phyloP scores from a whole-genome alignment of 2,113 vertebrate species.

The Paramormyrops kingsleyae region DNA sequence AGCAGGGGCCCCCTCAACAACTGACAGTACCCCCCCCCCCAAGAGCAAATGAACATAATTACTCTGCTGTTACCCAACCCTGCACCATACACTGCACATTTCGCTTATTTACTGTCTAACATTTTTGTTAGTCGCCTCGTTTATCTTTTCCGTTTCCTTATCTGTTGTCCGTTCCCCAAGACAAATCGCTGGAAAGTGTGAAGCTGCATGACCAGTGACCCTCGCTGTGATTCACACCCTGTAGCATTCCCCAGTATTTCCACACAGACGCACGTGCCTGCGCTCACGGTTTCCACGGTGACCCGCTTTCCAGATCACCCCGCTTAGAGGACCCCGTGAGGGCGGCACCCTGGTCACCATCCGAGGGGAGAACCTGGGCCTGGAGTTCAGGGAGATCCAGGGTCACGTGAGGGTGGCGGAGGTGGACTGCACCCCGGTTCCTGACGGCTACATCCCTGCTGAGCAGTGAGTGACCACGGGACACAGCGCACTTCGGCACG shows the following conservation, averaged over 20 bases:
- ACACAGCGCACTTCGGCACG: neutral
- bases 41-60: neutral
- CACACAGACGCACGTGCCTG: neutral
- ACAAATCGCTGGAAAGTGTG: neutral
- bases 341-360: constrained; percentile 95
- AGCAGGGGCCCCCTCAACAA: neutral
- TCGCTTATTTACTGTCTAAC: neutral
- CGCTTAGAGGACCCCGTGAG: constrained; percentile 83
- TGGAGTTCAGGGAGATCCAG: constrained; percentile 88
- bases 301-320: constrained; percentile 70
- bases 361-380: constrained; percentile 88
- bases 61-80: neutral
- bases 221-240: neutral
- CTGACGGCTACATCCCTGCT: constrained; percentile 90
- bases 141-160: neutral
- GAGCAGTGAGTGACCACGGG: constrained; percentile 80
- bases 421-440: constrained; percentile 84
- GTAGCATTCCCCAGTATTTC: neutral
- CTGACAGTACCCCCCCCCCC: neutral
- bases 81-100: neutral
- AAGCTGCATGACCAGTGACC: neutral
- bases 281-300: neutral
- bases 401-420: constrained; percentile 85
- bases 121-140: neutral
- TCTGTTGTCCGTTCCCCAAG: neutral